Evolutionary conservation across 2,113 vertebrate genomes (phyloP).

Genomic region (Urocolius indicus): DNA sequence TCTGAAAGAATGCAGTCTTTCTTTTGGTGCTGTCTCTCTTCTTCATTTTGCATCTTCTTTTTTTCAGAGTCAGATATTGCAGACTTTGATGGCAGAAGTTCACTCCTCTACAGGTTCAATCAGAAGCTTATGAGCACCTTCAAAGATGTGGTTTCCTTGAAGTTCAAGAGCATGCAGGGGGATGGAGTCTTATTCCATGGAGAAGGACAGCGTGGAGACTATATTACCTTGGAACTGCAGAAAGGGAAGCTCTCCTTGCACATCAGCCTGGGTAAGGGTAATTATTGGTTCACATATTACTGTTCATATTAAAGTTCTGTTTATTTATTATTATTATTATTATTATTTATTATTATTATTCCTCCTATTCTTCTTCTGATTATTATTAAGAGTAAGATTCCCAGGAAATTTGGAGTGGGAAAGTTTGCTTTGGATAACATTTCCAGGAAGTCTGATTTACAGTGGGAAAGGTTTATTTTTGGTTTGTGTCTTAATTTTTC

Average conservation of each 20-base stretch:
- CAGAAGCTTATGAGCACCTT: constrained; percentile 97
- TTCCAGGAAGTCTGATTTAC: not conserved
- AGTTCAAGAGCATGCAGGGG: constrained; percentile 93
- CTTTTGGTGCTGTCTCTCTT: not conserved
- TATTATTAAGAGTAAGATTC: not conserved
- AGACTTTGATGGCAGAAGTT: constrained; percentile 95
- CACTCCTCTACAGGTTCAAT: constrained; percentile 97
- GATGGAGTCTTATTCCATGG: constrained; percentile 95
- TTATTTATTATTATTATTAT: too few species aligned
- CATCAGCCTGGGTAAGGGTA: constrained; percentile 88
- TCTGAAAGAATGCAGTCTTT: not conserved
- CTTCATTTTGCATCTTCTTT: not conserved
- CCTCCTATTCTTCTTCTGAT: too few species aligned
- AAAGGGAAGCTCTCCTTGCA: constrained; percentile 88
- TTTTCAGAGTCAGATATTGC: constrained; percentile 89
- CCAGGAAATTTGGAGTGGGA: not conserved
- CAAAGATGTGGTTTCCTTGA: constrained; percentile 96
- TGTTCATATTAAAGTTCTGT: not conserved
- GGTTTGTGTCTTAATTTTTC: not conserved
- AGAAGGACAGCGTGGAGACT: constrained; percentile 94
- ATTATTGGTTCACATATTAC: not conserved
- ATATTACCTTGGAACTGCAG: constrained; percentile 94
- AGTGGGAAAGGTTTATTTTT: not conserved
- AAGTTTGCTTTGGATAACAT: not conserved
- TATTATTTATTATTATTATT: too few species aligned